phyloP scores from a whole-genome alignment of 2,113 vertebrate genomes.

The Gasterosteus aculeatus region DNA sequence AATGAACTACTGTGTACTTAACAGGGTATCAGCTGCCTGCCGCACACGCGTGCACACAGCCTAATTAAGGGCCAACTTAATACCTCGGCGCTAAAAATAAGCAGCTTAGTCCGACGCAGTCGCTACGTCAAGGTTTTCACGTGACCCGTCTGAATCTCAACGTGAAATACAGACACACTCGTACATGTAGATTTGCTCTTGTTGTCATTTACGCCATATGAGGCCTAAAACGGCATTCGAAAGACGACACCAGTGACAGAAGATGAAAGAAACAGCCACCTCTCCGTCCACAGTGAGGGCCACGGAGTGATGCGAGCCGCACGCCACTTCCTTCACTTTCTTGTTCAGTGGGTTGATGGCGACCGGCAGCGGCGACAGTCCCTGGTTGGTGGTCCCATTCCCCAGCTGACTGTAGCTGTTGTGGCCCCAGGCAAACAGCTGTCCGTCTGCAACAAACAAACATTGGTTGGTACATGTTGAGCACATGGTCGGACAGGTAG shows the following conservation, averaged over 20 bases:
- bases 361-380: conserved; percentile 86
- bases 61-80: conserved; percentile 27
- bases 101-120: conserved; percentile 32
- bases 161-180: background rate
- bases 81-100: conserved; percentile 29
- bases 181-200: background rate
- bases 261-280: conserved; percentile 80
- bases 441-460: conserved; percentile 83
- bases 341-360: conserved; percentile 87
- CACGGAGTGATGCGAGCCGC: conserved; percentile 95
- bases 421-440: conserved; percentile 94
- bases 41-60: conserved; percentile 2
- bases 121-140: background rate
- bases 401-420: conserved; percentile 96
- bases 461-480: background rate
- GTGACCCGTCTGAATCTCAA: background rate
- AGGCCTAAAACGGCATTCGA: background rate
- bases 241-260: background rate
- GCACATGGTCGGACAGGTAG: too few species aligned
- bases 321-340: conserved; percentile 89
- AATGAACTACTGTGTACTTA: background rate
- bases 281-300: conserved; percentile 89
- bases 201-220: background rate
- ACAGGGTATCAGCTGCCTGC: conserved; percentile 2
- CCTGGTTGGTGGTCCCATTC: conserved; percentile 89